Evolutionary conservation across 2,797 vertebrate species (phyloP), one percentile per base, ranked within the genome.

Genomic region (Nannoperca obscura): DNA sequence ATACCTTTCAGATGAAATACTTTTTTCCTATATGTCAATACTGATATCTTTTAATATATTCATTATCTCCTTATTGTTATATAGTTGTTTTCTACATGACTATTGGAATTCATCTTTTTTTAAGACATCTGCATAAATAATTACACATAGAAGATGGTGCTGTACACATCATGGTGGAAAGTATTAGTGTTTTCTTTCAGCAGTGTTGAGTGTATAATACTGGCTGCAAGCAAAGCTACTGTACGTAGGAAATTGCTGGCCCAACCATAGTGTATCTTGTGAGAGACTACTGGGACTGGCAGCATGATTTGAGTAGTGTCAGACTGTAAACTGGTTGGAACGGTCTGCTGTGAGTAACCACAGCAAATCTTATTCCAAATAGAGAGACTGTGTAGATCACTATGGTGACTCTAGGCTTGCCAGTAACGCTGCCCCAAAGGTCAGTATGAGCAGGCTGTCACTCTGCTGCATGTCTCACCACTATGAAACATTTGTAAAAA

Each of bases 111-210:
- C 42, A 84, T 70, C 70, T 75, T 70, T 88, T 82, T 82, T 83
- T 78, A 88, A 87, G 88, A 95, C 89, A 95, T 93, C 89, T 94
- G 93, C 91, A 94, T 92, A 94, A 94, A 95, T 94, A 95, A 94
- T 92, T 91, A 95, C 90, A 91, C 89, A 91, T 88, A 92, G 82
- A 92, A 90, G 88, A 95, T 91, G 93, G 94, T 95, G 94, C 94
- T 95, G 89, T 94, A 94, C 93, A 95, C 90, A 91, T 91, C 76
- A 85, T 90, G 82, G 86, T 88, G 90, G 86, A 92, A 91, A 91
- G 87, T 91, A 91, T 88, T 77, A 70, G 83, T 88, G 87, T 80
- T 74, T 89, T 86, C 65, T 81, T 76, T 86, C 76, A 79, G 82
- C 81, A 85, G 86, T 86, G 79, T 81, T 81, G 73, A 34, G 62